Evolutionary conservation across 92 coral and sea anemone genomes (phyloP).

Genomic region (Porites lobata): DNA sequence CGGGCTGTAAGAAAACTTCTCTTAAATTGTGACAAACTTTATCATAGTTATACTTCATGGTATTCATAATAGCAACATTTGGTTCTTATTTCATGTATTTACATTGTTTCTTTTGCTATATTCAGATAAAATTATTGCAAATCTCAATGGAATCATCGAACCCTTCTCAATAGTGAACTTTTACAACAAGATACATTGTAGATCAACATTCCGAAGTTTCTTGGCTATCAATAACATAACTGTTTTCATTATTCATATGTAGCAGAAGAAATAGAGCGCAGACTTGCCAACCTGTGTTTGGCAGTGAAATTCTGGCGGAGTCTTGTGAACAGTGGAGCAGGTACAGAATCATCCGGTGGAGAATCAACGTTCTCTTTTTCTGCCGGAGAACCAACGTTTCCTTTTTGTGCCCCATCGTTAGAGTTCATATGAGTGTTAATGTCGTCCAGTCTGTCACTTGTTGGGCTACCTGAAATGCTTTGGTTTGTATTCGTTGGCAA

Average conservation of each 20-base stretch:
- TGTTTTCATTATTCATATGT: neutral
- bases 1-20: too few relatives aligned
- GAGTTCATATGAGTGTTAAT: neutral
- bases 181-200: too few relatives aligned
- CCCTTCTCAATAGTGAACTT: too few relatives aligned
- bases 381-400: slow-evolving; percentile 32
- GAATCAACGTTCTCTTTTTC: slow-evolving; percentile 34
- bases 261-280: slow-evolving; percentile 34
- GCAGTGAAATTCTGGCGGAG: slow-evolving; percentile 54
- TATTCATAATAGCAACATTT: too few relatives aligned
- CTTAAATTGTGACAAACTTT: too few relatives aligned
- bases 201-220: too few relatives aligned
- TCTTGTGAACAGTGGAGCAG: slow-evolving; percentile 66
- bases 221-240: neutral
- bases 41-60: too few relatives aligned
- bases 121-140: too few relatives aligned
- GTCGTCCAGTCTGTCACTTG: neutral
- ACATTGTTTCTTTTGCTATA: too few relatives aligned
- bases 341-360: slow-evolving; percentile 51
- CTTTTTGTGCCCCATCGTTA: neutral
- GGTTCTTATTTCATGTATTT: too few relatives aligned
- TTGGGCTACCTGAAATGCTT: neutral
- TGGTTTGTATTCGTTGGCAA: neutral
- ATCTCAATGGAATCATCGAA: too few relatives aligned
- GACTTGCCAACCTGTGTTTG: slow-evolving; percentile 19